Base-by-base conservation (phyloP, 2,888 invertebrate genomes). In the Mythimna vitellina region DNA sequence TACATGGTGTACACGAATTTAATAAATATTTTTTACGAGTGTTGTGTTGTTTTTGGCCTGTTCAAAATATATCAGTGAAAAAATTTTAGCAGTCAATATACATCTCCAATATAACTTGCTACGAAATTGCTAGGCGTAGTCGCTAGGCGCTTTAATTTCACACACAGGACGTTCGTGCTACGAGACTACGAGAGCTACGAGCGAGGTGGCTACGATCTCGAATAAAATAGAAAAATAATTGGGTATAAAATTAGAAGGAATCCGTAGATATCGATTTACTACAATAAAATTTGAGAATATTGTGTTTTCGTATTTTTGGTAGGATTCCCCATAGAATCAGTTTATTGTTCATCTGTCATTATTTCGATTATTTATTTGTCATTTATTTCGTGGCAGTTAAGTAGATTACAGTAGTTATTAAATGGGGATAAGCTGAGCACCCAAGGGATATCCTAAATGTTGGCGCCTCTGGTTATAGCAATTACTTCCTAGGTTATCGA, bases 11-110 rank as follows among this genome's bases (percentile, higher is more conserved):
- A 74, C 29, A 77, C 66, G 70, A 70, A 77, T 73, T 69, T 73
- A 82, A 82, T 82, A 82, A 84, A 83, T 69, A 68, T 66, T 69
- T 83, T 73, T 61, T 78, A 72, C 22, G n/a, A 68, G 61, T 69
- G 61, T 67, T 61, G 65, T 67, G 66, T 80, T 81, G 76, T 54
- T 53, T 53, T 78, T 46, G 17, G 0, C 49, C n/a, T 17, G 17
- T 65, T 14, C n/a, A 14, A 65, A 54, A 54, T 32, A 1, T 22
- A 17, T 53, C 3, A 25, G 10, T 10, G 9, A 14, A 65, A 38
- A 20, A 29, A 4, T 6, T 17, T 25, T n/a, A 3, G 14, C 2
- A 42, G 8, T 32, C 7, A 42, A 32, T 25, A 1, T n/a, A 25
- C 17, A 20, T 53, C 5, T 51, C 17, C 20, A 56, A 38, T 70